A percentile compares a stretch with the other conserved stretches of the same genome.
Conservation (phyloP, 2,797 vertebrate genomes). For the Cygnus olor region DNA sequence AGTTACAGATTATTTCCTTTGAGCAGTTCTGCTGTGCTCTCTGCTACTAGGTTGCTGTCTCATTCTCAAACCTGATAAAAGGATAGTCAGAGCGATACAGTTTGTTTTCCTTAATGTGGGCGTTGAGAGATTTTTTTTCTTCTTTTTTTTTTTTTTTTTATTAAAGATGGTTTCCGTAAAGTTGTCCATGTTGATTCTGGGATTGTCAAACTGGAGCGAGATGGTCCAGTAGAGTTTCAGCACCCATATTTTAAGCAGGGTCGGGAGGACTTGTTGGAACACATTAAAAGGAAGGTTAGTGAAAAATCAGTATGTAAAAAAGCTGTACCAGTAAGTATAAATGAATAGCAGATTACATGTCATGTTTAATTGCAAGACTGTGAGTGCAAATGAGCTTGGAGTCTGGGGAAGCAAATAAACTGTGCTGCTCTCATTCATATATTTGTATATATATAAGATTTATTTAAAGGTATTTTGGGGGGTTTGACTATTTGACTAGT, state of each 20-base stretch:
- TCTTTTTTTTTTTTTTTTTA: neutral
- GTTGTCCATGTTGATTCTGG: conserved; percentile 94
- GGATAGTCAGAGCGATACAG: neutral
- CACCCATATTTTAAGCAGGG: conserved; percentile 94
- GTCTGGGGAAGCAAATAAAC: neutral
- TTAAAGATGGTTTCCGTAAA: conserved; percentile 95
- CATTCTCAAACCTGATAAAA: neutral
- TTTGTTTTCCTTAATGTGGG: neutral
- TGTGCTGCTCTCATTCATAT: neutral
- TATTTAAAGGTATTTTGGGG: neutral
- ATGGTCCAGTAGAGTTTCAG: conserved; percentile 95
- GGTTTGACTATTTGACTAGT: neutral
- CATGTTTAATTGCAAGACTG: neutral
- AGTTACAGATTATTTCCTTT: neutral
- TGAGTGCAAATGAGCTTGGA: neutral
- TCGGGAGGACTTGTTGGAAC: conserved; percentile 92
- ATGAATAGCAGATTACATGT: neutral
- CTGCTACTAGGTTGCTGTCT: neutral
- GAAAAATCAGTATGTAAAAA: neutral
- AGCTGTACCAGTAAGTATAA: neutral
- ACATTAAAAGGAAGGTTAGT: conserved; percentile 95
- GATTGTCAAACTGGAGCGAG: conserved; percentile 91
- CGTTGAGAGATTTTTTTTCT: neutral
- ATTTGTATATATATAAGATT: neutral
- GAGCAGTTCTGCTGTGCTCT: neutral